Percentiles rank a stretch among this genome's conserved stretches.
Conservation (phyloP, 1,140 invertebrate genomes). For the Trachelipus rathkii region DNA sequence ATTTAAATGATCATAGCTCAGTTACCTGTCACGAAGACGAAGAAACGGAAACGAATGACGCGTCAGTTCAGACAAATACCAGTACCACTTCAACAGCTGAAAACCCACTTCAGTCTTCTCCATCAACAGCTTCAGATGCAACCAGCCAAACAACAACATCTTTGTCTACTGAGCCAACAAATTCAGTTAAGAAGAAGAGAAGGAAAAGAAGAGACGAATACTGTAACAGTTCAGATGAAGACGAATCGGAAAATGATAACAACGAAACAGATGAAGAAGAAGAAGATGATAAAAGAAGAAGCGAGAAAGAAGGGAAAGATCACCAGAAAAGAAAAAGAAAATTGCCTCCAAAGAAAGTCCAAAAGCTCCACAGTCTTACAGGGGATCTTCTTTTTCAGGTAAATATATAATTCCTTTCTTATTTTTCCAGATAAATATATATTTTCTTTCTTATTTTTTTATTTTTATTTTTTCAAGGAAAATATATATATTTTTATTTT, state of each 20-base stretch:
- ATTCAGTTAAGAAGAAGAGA: not conserved
- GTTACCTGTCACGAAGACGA: not conserved
- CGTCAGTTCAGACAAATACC: not conserved
- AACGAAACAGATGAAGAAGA: constrained; percentile 22
- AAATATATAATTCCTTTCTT: no score
- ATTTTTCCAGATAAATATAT: no score
- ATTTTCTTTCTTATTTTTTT: no score
- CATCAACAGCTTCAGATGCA: not conserved
- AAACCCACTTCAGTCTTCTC: constrained; percentile 7
- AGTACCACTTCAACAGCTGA: not conserved
- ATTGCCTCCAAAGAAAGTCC: constrained; percentile 3
- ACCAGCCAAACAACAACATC: not conserved
- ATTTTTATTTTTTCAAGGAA: no score
- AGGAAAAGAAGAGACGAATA: not conserved
- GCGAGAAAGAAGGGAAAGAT: constrained; percentile 27
- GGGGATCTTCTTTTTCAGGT: constrained; percentile 24
- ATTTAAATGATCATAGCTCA: not conserved
- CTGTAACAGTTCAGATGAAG: not conserved
- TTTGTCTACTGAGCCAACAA: not conserved
- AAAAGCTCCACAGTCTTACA: constrained; percentile 21
- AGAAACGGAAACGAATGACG: not conserved
- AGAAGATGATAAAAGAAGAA: constrained; percentile 18
- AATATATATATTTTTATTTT: no score
- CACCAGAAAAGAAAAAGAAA: constrained; percentile 12
- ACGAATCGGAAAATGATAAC: not conserved